Conservation (phyloP, 2,888 invertebrate species). For the Caenorhabditis sulstoni region DNA sequence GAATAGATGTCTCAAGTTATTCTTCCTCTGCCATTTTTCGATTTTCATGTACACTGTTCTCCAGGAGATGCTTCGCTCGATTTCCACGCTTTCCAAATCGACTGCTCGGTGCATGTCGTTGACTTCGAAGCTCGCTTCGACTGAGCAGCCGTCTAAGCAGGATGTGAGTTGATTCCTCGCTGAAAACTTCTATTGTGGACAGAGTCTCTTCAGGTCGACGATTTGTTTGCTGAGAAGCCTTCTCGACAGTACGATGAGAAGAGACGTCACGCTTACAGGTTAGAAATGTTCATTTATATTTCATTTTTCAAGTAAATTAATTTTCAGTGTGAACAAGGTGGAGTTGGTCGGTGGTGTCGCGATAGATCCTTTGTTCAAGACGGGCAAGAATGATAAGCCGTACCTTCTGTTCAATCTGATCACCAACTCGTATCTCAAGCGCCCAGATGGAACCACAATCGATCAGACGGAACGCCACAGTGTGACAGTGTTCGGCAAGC, state of each 20-base stretch:
- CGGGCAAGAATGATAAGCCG: constrained; percentile 65
- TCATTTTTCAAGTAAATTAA: neutral
- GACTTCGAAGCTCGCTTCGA: constrained; percentile 27
- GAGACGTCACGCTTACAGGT: constrained; percentile 58
- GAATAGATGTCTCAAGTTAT: too few species aligned
- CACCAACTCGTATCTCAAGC: constrained; percentile 66
- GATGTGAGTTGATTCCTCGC: constrained; percentile 35
- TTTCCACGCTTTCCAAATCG: constrained; percentile 49
- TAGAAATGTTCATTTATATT: too few species aligned
- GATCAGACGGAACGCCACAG: constrained; percentile 67
- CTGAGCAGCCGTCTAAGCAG: constrained; percentile 57
- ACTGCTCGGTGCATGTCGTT: constrained; percentile 53
- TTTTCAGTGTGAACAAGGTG: constrained; percentile 72
- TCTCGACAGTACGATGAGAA: constrained; percentile 19
- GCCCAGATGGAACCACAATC: constrained; percentile 40
- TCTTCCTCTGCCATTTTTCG: too few species aligned
- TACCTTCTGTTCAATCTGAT: constrained; percentile 72
- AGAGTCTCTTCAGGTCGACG: constrained; percentile 40
- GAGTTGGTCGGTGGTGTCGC: constrained; percentile 76
- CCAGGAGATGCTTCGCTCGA: constrained; percentile 61
- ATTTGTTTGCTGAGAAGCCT: constrained; percentile 63
- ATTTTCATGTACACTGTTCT: too few species aligned
- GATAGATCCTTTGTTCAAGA: constrained; percentile 62
- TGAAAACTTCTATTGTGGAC: neutral
- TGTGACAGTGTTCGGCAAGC: constrained; percentile 69